Base-by-base conservation (phyloP, 2,113 vertebrate genomes). In the Nestor notabilis region DNA sequence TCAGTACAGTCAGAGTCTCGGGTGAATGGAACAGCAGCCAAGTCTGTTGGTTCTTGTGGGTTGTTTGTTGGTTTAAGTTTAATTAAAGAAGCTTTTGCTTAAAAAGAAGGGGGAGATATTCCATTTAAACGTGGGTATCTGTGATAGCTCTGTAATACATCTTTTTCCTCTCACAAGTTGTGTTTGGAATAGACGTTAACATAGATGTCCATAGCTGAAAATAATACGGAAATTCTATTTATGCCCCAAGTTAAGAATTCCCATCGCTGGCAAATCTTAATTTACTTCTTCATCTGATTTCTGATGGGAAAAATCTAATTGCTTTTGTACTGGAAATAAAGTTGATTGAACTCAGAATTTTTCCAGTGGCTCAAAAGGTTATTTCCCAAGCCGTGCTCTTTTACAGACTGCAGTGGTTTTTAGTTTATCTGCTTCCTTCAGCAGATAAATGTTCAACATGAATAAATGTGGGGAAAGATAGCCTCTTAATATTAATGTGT, bases 281-380 rank as follows among this genome's bases (percentile, higher is more conserved):
- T 98, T 98, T 97, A 92, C 96, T 98, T 66, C 93, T 97, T 92
- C 84, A 88, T 97, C 95, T 91, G 78, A 94, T 98, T 98, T 97
- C 97, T 97, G 96, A 97, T 98, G 97, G 97, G 98, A 96, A 97
- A 95, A 97, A 97, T 72, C 64, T 84, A 81, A 97, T 98, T 96
- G 95, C 97, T 96, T 96, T 98, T 93, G 63, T 96, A 93, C 93
- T 93, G 94, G 83, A 97, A 97, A 97, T 97, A 97, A 98, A 97
- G 97, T 98, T 98, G 97, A 97, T 97, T 98, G 98, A 98, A 97
- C 97, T 95, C 95, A 21, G 90, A 96, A 94, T 97, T 98, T 98
- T 98, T 98, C 97, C 97, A 96, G 96, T 97, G 85, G 80, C 95
- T 98, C 87, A 28, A 96, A 98, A 98, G 97, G 97, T 98, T 98